Evolutionary conservation across 37 sponge, comb jelly and placozoan species (phyloP).

Genomic region (Axinella damicornis): DNA sequence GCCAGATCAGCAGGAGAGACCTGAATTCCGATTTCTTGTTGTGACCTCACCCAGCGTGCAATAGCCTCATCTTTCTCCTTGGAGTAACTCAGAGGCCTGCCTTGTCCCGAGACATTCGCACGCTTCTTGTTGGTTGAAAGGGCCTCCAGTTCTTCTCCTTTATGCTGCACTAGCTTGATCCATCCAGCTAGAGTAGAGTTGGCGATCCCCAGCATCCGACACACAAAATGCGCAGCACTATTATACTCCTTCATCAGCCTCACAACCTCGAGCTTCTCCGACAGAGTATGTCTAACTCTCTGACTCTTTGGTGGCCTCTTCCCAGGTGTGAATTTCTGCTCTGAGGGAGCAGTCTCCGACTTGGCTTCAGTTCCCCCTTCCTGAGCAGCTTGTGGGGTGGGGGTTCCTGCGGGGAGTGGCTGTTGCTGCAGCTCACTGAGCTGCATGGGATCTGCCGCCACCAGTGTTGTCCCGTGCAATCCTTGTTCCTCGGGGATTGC

Average conservation of each 20-base stretch:
- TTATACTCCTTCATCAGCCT: slow-evolving; percentile 67
- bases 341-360: neutral
- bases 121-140: slow-evolving; percentile 66
- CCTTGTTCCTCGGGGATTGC: too few species aligned
- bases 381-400: too few species aligned
- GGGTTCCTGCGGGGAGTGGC: too few species aligned
- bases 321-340: slow-evolving; percentile 6
- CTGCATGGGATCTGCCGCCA: too few species aligned
- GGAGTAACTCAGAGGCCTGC: slow-evolving; percentile 68
- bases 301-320: slow-evolving; percentile 1
- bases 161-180: slow-evolving; percentile 78
- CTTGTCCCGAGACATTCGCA: slow-evolving; percentile 63
- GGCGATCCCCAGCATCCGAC: slow-evolving; percentile 81
- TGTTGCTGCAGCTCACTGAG: too few species aligned
- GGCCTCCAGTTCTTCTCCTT: slow-evolving; percentile 66
- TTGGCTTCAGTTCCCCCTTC: too few species aligned
- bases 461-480: too few species aligned
- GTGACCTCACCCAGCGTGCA: slow-evolving; percentile 74
- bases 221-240: slow-evolving; percentile 64
- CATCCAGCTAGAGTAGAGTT: slow-evolving; percentile 82
- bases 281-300: slow-evolving; percentile 66
- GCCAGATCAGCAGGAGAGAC: slow-evolving; percentile 58
- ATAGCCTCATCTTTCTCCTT: slow-evolving; percentile 72
- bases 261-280: slow-evolving; percentile 85
- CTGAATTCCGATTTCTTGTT: slow-evolving; percentile 39